Base-by-base conservation (phyloP, 53 echinoderm and acorn worm genomes). In the Holothuria scabra region DNA sequence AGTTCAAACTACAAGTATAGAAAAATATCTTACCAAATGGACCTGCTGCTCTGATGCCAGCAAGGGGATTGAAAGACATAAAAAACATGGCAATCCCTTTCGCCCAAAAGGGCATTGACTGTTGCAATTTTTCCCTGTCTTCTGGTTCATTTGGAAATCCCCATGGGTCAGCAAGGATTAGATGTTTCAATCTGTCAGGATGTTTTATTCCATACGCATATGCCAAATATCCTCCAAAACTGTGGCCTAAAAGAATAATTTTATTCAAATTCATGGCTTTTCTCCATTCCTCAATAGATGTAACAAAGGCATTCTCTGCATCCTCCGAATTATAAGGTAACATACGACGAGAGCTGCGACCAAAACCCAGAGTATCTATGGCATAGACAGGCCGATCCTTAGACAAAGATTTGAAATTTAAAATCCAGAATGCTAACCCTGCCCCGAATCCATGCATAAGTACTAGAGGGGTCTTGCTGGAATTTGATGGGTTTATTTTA, bases 81-180 rank as follows among this genome's bases (percentile, higher is more conserved):
- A 72, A 87, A 46, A 99, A 79, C 24, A 86, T 87, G 14, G 92
- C 91, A 23, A 95, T 80, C 0, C 89, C 91, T 66, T 89, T 69
- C 19, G 86, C 65, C 99, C 99, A 94, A 76, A 89, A 74, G 28
- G 94, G 99, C 26, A 91, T 57, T 29, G 83, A 85, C n/a, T 82
- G 63, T 12, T 20, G 35, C 44, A 41, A 1, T 20, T 87, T 80
- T 28, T 85, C 63, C 35, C 38, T 61, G 3, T 81, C 81, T 52
- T 94, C 94, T 12, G 84, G 76, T 41, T 84, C 86, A 61, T 92
- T 81, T 19, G 88, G 91, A 30, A 92, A 89, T 9, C 99, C 99
- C 99, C 99, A 99, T 3, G 99, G 99, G 67, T 99, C 99, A 22
- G 90, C 90, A 14, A 97, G 86, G 29, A 97, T 90, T 56, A 99